A percentile compares a stretch with the other conserved stretches of the same genome.
These are phyloP conservation scores for Sinocyclocheilus anshuiensis DNA, from an alignment of 2,113 vertebrate genomes.

Conservation along the genomic window DNA sequence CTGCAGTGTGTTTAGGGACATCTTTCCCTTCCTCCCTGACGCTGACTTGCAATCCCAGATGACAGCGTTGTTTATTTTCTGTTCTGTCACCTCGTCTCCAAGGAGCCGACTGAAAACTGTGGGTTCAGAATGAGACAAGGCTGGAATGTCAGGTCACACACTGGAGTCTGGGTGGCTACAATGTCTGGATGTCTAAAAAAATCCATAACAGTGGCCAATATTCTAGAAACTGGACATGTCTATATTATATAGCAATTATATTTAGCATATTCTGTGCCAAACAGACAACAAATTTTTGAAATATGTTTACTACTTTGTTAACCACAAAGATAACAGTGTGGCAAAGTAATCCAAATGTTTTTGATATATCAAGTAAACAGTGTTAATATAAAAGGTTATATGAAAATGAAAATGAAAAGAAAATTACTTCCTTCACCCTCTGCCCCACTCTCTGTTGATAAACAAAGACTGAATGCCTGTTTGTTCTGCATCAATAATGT, in stretches of 20 bases:
- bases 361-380: neutral
- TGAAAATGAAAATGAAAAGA: neutral
- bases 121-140: slow-evolving; percentile 8
- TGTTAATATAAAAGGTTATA: neutral
- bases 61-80: slow-evolving; percentile 46
- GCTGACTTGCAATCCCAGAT: slow-evolving; percentile 23
- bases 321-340: neutral
- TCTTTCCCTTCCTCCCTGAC: slow-evolving; percentile 17
- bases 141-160: slow-evolving; percentile 32
- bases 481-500: neutral
- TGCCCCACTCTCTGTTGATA: neutral
- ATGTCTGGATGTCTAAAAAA: neutral
- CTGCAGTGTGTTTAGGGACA: slow-evolving; percentile 23
- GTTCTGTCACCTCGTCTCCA: slow-evolving; percentile 36
- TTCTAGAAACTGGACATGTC: too few species aligned
- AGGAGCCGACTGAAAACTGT: slow-evolving; percentile 12
- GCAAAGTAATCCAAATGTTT: neutral
- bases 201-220: too few species aligned
- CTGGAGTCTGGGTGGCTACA: slow-evolving; percentile 21
- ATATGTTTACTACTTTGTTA: neutral
- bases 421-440: neutral
- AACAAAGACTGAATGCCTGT: neutral
- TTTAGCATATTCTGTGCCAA: neutral
- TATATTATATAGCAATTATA: neutral
- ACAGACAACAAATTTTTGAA: neutral